Percentiles rank a stretch among this genome's conserved stretches.
These are phyloP conservation scores for Burhinus oedicnemus DNA, from an alignment of 2,113 vertebrate genomes.

Conservation along the genomic window DNA sequence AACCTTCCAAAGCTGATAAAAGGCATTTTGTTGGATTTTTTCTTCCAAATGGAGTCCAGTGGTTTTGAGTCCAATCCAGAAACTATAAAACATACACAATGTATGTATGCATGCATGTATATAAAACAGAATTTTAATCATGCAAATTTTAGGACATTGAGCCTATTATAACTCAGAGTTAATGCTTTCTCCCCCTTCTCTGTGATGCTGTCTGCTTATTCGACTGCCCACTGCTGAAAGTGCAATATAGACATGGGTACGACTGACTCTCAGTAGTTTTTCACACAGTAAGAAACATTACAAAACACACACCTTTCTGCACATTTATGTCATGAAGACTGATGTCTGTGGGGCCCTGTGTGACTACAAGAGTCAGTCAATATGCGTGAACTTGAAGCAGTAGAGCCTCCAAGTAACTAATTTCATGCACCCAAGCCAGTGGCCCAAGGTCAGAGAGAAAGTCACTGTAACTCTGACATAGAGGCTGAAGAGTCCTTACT, in stretches of 20 bases:
- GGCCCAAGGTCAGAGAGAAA: conserved; percentile 20
- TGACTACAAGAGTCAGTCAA: not conserved
- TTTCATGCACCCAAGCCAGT: not conserved
- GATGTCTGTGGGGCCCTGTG: not conserved
- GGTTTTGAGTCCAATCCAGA: not conserved
- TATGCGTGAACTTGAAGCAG: fast-evolving
- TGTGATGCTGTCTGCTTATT: not conserved
- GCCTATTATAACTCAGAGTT: not conserved
- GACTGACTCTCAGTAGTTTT: not conserved
- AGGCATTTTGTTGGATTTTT: not conserved
- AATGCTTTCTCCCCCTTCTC: not conserved
- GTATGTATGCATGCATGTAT: fast-evolving
- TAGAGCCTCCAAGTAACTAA: not conserved
- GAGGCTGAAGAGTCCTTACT: not conserved
- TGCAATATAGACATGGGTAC: not conserved
- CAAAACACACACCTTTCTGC: not conserved
- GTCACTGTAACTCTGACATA: not conserved
- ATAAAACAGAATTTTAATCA: not conserved
- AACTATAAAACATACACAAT: not conserved
- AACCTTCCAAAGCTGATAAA: not conserved
- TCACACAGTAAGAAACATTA: not conserved
- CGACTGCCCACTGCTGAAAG: not conserved
- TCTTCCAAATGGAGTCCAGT: not conserved
- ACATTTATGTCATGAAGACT: not conserved
- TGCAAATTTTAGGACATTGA: not conserved